Conservation (phyloP, 37 sponge, comb jelly and placozoan genomes). For the Mnemiopsis leidyi region DNA sequence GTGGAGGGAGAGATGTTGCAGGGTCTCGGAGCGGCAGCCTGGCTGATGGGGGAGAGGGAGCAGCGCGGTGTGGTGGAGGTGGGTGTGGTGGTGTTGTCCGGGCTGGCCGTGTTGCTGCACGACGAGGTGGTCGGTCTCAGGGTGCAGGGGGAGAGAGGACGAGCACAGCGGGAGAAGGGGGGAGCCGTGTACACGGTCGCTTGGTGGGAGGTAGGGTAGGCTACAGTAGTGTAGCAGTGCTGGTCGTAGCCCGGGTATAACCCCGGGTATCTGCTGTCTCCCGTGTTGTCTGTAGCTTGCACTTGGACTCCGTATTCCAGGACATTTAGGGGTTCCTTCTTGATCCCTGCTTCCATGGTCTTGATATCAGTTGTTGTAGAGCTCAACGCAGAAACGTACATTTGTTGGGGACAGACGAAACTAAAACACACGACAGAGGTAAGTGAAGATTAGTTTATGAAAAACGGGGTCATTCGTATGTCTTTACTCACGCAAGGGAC, state of each 20-base stretch:
- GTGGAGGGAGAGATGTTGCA: not conserved
- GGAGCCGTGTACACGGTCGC: conserved; percentile 30
- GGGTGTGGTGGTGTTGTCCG: not conserved
- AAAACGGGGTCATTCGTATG: conserved; percentile 65
- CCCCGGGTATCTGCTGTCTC: not conserved
- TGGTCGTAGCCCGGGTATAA: conserved; percentile 1
- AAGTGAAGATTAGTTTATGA: conserved; percentile 63
- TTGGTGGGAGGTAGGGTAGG: conserved; percentile 50
- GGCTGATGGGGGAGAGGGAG: not conserved
- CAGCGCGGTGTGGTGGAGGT: conserved; percentile 42
- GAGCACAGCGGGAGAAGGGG: conserved; percentile 14
- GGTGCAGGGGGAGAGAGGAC: conserved; percentile 30
- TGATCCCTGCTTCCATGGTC: conserved; percentile 34
- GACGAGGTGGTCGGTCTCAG: not conserved
- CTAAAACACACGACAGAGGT: conserved; percentile 32
- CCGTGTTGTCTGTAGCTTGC: not conserved
- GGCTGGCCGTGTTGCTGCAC: not conserved
- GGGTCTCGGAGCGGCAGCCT: not conserved
- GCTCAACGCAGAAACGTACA: conserved; percentile 37
- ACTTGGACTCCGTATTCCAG: not conserved
- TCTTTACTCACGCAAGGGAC: conserved; percentile 32
- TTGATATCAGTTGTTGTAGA: conserved; percentile 22
- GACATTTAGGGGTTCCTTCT: conserved; percentile 47
- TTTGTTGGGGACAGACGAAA: not conserved
- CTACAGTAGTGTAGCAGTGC: conserved; percentile 13